These are phyloP conservation scores for Artibeus lituratus DNA, from an alignment of 2,797 vertebrate species.

Conservation along the genomic window DNA sequence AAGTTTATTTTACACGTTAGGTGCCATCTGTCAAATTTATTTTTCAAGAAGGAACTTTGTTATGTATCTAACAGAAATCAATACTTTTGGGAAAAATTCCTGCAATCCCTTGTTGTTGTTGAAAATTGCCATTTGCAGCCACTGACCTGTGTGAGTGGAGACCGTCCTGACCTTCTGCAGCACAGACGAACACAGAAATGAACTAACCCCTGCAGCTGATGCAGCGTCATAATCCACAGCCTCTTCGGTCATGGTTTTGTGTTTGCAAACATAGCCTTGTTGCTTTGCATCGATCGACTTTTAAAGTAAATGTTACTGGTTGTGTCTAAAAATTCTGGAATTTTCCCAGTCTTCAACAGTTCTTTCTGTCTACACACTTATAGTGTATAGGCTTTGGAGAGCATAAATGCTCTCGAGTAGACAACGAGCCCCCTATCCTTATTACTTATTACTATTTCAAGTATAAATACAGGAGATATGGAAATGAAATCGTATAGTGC, in stretches of 20 bases:
- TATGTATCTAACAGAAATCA: neutral
- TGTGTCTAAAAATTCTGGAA: neutral
- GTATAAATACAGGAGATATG: neutral
- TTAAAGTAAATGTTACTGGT: neutral
- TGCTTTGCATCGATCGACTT: neutral
- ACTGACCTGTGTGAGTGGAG: neutral
- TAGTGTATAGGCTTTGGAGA: neutral
- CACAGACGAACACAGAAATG: neutral
- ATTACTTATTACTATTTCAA: neutral
- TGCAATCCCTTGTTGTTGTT: neutral
- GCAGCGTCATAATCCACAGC: neutral
- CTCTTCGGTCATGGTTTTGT: neutral
- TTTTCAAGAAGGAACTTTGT: slow-evolving; percentile 4
- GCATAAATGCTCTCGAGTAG: neutral
- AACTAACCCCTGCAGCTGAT: neutral
- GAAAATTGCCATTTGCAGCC: neutral
- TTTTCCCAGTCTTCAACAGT: neutral
- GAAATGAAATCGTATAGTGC: neutral
- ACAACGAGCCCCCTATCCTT: neutral
- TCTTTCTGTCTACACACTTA: neutral
- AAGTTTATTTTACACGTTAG: neutral
- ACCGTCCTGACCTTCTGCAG: neutral
- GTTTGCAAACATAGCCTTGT: neutral
- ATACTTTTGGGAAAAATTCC: neutral
- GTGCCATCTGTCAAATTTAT: neutral